Base-by-base conservation (phyloP, 2,113 vertebrate genomes). In the Halichoeres trimaculatus region DNA sequence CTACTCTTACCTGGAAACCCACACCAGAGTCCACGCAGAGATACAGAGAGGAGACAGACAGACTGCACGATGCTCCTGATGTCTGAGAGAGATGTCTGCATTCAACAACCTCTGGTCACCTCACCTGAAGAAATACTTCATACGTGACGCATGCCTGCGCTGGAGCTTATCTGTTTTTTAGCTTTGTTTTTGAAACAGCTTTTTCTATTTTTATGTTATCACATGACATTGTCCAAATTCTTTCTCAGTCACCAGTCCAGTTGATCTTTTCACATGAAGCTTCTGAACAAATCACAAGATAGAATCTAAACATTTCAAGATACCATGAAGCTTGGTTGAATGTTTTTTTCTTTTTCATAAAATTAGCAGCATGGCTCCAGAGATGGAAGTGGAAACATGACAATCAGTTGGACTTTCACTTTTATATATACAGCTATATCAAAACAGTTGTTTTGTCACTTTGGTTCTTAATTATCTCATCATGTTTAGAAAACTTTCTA, bases 1-100 rank as follows among this genome's bases (percentile, higher is more conserved):
- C 17, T 10, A 10, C 16, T 76, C 45, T 19, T 40, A n/a, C 22
- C 35, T 56, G 14, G 24, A 70, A 40, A 63, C 58, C 84, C 70
- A 20, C 20, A 35, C 40, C 51, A 16, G 26, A 66, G 53, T 16
- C 58, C 47, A 63, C 55, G 38, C 40, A 73, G 19, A 63, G 61
- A 55, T 48, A 40, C 40, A 76, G 19, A 52, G 20, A 63, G 56
- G 20, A 63, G 56, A 77, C 47, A 20, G 34, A 35, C 82, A 76
- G 58, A 64, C 43, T 45, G 5, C 17, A 4, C 30, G 84, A 70
- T 8, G 66, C 65, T 58, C 55, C 17, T 69, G 69, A 74, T 82
- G 76, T 85, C 82, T 83, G 63, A 26, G 54, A 83, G 69, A 74
- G 45, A 48, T 48, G 17, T 48, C 45, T 41, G 38, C 41, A 51